These are phyloP conservation scores for Motacilla tschutschensis DNA, from an alignment of 2,113 vertebrate species.

Conservation along the genomic window DNA sequence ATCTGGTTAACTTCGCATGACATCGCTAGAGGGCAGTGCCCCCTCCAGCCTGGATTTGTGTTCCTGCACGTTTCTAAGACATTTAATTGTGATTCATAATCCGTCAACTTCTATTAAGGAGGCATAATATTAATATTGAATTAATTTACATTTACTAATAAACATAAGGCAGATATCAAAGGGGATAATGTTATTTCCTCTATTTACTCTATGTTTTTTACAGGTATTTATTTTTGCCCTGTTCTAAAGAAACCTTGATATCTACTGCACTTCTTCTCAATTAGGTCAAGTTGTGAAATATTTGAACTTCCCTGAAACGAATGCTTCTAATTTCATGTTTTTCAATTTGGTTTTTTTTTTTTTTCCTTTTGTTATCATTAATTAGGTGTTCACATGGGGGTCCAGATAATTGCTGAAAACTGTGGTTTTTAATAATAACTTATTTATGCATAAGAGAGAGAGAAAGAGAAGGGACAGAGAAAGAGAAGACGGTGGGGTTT, in stretches of 20 bases:
- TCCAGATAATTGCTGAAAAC: neutral
- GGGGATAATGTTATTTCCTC: neutral
- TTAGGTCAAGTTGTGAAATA: neutral
- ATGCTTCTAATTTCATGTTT: neutral
- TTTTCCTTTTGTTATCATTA: neutral
- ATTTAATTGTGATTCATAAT: neutral
- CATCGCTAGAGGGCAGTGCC: neutral
- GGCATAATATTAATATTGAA: neutral
- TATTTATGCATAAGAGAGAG: neutral
- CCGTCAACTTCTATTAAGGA: neutral
- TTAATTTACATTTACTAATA: neutral
- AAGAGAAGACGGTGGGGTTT: neutral
- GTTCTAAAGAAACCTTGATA: neutral
- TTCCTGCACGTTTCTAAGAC: neutral
- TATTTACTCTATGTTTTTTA: neutral
- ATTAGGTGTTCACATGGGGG: neutral
- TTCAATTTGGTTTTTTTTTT: neutral
- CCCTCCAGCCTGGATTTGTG: neutral
- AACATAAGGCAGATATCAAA: neutral
- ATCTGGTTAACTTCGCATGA: neutral
- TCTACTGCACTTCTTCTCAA: neutral
- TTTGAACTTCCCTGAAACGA: neutral
- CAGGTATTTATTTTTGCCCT: neutral
- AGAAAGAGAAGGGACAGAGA: rapidly evolving
- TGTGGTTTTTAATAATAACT: neutral